A percentile compares a stretch with the other conserved stretches of the same genome.
Conservation (phyloP, 2,888 invertebrate genomes). For the Chromoteleia sp. region DNA sequence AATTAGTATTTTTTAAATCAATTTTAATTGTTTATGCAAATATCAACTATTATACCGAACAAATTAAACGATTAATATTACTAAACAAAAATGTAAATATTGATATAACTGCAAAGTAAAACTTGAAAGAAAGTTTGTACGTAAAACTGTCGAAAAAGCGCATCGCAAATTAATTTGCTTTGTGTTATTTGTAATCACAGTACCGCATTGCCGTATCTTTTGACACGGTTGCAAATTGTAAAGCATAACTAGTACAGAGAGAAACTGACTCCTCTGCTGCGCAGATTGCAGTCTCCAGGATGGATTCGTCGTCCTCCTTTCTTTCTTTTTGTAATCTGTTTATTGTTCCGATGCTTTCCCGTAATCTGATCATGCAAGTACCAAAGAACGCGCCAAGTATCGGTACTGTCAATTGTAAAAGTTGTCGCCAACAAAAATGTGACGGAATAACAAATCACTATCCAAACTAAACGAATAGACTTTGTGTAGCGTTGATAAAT, state of each 20-base stretch:
- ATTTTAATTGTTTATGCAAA: too few relatives aligned
- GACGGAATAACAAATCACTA: constrained; percentile 24
- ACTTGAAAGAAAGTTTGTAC: too few relatives aligned
- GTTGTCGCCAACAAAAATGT: constrained; percentile 23
- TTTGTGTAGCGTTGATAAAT: too few relatives aligned
- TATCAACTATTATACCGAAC: too few relatives aligned
- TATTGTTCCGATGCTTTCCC: constrained; percentile 49
- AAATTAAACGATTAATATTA: too few relatives aligned
- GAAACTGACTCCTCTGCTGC: constrained; percentile 36
- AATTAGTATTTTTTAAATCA: too few relatives aligned
- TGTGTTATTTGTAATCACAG: constrained; percentile 33
- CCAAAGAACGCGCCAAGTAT: constrained; percentile 30
- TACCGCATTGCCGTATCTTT: constrained; percentile 45
- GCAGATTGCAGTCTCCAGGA: constrained; percentile 51
- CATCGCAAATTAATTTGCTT: constrained; percentile 34
- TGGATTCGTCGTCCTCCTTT: constrained; percentile 46
- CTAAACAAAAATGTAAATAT: neutral
- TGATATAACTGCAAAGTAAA: neutral
- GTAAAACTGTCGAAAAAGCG: neutral
- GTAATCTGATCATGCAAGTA: constrained; percentile 56
- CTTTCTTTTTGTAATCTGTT: constrained; percentile 50
- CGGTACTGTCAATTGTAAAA: constrained; percentile 7
- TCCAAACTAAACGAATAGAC: too few relatives aligned
- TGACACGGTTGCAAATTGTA: constrained; percentile 34
- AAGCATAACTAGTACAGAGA: constrained; percentile 31